Evolutionary conservation across 2,113 vertebrate genomes (phyloP), one percentile per base, ranked within the genome.

Genomic region (Aldabrachelys gigantea): DNA sequence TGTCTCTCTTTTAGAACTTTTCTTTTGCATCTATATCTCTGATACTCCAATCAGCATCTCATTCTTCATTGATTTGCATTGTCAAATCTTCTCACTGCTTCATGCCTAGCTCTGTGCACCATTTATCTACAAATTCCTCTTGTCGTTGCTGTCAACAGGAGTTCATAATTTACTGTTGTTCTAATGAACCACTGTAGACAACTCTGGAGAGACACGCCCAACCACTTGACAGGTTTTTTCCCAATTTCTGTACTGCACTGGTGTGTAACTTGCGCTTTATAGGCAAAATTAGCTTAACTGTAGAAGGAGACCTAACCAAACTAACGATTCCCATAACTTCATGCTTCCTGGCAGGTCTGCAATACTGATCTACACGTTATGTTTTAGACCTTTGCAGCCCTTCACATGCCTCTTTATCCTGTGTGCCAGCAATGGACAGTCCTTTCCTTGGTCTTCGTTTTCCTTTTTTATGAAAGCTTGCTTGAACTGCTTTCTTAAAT

Each of bases 101-200:
- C 0, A 1, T 29, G 31, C 35, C 35, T 2, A 3, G 21, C 84
- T 65, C 38, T 19, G 50, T 82, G 25, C 25, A 82, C 38, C 14
- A 41, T 41, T 82, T 57, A 29, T 5, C 56, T 57, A 57, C 56
- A 80, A 25, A 49, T 62, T 82, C 1, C 3, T 35, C 29, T 44
- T 19, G 13, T 31, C 6, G 3, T 29, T 62, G 27, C 88, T 56
- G 53, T 0, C 1, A 16, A 25, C 8, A 2, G 4, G 49, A 0
- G 0, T 31, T 50, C 3, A 9, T 22, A 0, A 0, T 3, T 49
- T 91, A 52, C 62, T 50, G 35, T 1, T 52, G 72, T 25, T 35
- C 35, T 1, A 1, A 0, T 1, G 81, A 50, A 50, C 29, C 8
- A 5, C 31, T 31, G 75, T 57, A 16, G 80, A 11, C 65, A 52